Percentiles rank a stretch among this genome's conserved stretches.
Conservation (phyloP, 2,888 invertebrate species). For the Perdita meconis region DNA sequence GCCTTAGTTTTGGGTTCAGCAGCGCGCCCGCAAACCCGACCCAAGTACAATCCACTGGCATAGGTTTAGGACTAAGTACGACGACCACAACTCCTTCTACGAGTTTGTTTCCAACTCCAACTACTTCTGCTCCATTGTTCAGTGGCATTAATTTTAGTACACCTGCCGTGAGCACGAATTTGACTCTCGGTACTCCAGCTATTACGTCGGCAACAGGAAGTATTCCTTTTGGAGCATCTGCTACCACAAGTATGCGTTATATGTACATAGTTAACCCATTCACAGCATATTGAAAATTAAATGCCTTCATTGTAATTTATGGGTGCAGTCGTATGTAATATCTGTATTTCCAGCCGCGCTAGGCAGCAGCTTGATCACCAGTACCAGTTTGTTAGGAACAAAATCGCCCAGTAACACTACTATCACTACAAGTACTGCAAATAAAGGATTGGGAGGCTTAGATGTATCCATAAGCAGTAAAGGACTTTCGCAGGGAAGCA, state of each 20-base stretch:
- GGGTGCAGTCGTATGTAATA: too few relatives aligned
- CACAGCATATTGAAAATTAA: too few relatives aligned
- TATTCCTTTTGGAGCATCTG: constrained; percentile 72
- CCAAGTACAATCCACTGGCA: constrained; percentile 73
- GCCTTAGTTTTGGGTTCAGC: constrained; percentile 76
- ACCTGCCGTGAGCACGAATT: constrained; percentile 75
- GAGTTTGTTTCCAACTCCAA: constrained; percentile 71
- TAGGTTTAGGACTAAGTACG: constrained; percentile 72
- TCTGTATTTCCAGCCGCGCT: constrained; percentile 70
- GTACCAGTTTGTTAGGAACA: constrained; percentile 76
- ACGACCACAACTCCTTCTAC: constrained; percentile 63
- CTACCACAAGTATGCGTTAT: constrained; percentile 65
- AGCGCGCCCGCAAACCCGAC: constrained; percentile 64
- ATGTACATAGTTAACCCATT: too few relatives aligned
- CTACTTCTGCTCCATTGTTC: constrained; percentile 72
- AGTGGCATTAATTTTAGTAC: constrained; percentile 79
- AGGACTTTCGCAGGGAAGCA: constrained; percentile 83
- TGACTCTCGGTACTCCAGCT: constrained; percentile 79
- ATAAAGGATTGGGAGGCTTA: constrained; percentile 89
- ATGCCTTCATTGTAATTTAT: too few relatives aligned
- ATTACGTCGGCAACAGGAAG: constrained; percentile 71
- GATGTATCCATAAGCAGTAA: constrained; percentile 85
- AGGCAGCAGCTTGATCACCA: constrained; percentile 69
- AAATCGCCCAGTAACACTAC: constrained; percentile 70
- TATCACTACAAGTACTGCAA: constrained; percentile 81